Evolutionary conservation across 2,888 invertebrate genomes (phyloP), one percentile per base, ranked within the genome.

Genomic region (Drosophila nigritarsus): DNA sequence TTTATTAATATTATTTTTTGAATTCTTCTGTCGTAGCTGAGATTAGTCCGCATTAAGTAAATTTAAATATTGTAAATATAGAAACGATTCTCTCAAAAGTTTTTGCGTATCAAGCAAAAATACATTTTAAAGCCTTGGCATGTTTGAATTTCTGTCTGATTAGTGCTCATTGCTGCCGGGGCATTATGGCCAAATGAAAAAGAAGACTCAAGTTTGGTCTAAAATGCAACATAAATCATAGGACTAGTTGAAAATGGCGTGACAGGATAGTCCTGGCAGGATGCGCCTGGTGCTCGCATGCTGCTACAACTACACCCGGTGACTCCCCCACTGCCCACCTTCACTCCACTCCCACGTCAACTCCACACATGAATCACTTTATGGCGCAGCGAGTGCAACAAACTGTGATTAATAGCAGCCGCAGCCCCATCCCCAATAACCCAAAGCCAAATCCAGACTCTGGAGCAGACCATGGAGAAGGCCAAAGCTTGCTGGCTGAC

Each of bases 341-440:
- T 34, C 36, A 18, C 15, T 11, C 54, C 42, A 24, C 63, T 1
- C 30, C 60, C 29, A 29, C 51, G 13, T 8, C 24, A 51, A 15
- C 32, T 58, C 58, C 67, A 68, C 85, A 89, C 88, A 84, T 84
- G 84, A 85, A 87, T 84, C 86, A 90, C 82, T 75, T 77, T 77
- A 76, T 89, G 87, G 90, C 84, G 90, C 83, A 90, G 89, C 84
- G 85, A 87, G 85, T 90, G 90, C 87, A 87, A 82, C 87, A 87
- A 89, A 89, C 89, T 90, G 90, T 89, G 91, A 89, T 89, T 89
- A 89, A 89, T 89, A 89, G 90, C 89, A 71, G 78, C 73, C 72
- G 66, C 73, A 74, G 42, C 40, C 51, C 75, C 58, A 27, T 7
- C 18, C 59, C 38, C 13, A 32, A 8, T n/a, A 18, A 51, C 45